phyloP scores from a whole-genome alignment of 1,140 invertebrate genomes.

The Solenopsis invicta region DNA sequence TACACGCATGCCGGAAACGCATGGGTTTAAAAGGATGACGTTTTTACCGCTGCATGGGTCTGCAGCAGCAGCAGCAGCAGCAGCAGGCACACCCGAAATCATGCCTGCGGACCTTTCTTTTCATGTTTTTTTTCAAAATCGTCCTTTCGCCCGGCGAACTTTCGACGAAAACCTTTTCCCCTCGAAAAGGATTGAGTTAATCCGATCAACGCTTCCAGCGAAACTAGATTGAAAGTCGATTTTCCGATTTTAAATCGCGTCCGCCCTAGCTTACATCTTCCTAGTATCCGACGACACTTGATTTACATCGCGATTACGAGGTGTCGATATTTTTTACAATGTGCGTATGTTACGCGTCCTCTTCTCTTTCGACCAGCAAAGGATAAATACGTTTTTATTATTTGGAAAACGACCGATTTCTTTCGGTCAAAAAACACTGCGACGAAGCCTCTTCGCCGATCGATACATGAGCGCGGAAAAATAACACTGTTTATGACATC shows the following conservation, averaged over 20 bases:
- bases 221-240: not conserved
- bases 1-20: not conserved
- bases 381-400: slow-evolving; percentile 14
- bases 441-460: not conserved
- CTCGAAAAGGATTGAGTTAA: not conserved
- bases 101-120: not conserved
- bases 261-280: not conserved
- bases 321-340: not conserved
- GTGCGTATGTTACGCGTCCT: not conserved
- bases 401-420: slow-evolving; percentile 34
- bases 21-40: slow-evolving; percentile 3
- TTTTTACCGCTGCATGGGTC: slow-evolving; percentile 1
- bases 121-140: slow-evolving; percentile 9
- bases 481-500: slow-evolving; percentile 17
- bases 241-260: not conserved
- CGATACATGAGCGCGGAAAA: slow-evolving; percentile 14
- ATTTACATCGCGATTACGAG: not conserved
- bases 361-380: not conserved
- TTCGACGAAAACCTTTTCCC: not conserved
- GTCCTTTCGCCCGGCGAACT: too few species aligned
- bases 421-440: slow-evolving; percentile 34
- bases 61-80: too few species aligned
- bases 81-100: slow-evolving; percentile 12
- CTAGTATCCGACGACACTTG: not conserved
- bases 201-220: not conserved